These are phyloP conservation scores for Archaeoteleia sp. DNA, from an alignment of 2,888 invertebrate species.

Conservation along the genomic window DNA sequence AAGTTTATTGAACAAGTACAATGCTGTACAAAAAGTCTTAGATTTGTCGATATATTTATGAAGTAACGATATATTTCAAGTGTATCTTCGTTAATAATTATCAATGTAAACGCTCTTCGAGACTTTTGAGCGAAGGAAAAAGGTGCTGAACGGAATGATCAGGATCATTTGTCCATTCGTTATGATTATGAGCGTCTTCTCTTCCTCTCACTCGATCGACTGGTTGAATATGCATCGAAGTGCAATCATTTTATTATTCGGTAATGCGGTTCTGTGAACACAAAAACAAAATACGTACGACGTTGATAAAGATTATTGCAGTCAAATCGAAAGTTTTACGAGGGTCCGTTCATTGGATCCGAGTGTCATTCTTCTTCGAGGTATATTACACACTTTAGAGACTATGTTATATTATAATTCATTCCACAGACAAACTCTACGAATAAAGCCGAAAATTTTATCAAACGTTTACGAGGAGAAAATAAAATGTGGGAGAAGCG, in stretches of 20 bases:
- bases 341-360: slow-evolving; percentile 31
- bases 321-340: slow-evolving; percentile 29
- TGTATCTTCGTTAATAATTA: slow-evolving; percentile 37
- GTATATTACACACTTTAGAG: slow-evolving; percentile 37
- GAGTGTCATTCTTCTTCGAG: slow-evolving; percentile 39
- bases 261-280: slow-evolving; percentile 17
- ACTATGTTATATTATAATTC: slow-evolving; percentile 46
- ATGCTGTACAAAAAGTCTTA: slow-evolving; percentile 38
- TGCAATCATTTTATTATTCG: slow-evolving; percentile 25
- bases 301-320: slow-evolving; percentile 12
- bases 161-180: slow-evolving; percentile 12
- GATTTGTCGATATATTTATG: slow-evolving; percentile 42
- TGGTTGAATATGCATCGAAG: slow-evolving; percentile 12
- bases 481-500: too few species aligned
- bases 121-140: slow-evolving; percentile 13
- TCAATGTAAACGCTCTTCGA: slow-evolving; percentile 15
- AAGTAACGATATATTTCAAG: slow-evolving; percentile 36
- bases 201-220: slow-evolving; percentile 15
- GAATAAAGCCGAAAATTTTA: slow-evolving; percentile 37
- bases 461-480: slow-evolving; percentile 22
- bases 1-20: slow-evolving; percentile 29
- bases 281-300: slow-evolving; percentile 12
- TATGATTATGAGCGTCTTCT: slow-evolving; percentile 7
- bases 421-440: slow-evolving; percentile 39
- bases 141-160: neutral